phyloP scores from a whole-genome alignment of 1,140 invertebrate genomes.

The Drosophila sechellia region DNA sequence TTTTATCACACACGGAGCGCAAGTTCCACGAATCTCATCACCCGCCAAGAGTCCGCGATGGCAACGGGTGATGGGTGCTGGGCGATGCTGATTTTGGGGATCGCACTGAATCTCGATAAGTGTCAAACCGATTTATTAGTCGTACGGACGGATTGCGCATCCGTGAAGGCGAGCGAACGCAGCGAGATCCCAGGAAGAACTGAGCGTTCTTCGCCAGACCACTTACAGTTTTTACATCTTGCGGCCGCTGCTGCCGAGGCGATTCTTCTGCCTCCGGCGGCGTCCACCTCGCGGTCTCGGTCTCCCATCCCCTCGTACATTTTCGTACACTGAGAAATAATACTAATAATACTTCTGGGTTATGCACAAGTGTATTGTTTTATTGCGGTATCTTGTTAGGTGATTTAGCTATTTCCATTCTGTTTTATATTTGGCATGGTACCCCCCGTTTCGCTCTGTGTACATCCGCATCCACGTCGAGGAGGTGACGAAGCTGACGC shows the following conservation, averaged over 20 bases:
- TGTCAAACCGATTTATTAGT: constrained; percentile 34
- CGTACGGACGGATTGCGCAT: constrained; percentile 30
- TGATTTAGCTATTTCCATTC: no score
- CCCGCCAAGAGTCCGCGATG: constrained; percentile 10
- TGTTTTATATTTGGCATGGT: no score
- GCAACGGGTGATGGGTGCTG: background rate
- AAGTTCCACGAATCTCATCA: constrained; percentile 57
- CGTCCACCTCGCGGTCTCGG: constrained; percentile 2
- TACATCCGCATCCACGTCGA: constrained; percentile 36
- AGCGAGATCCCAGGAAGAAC: constrained; percentile 84
- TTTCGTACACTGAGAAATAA: constrained; percentile 2
- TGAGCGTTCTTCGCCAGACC: constrained; percentile 70
- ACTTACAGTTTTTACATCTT: constrained; percentile 84
- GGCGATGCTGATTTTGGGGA: constrained; percentile 1
- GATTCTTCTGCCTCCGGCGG: constrained; percentile 29
- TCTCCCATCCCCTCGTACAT: constrained; percentile 1
- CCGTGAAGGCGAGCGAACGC: constrained; percentile 58
- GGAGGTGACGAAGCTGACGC: constrained; percentile 59
- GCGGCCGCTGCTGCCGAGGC: constrained; percentile 5
- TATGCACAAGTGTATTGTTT: no score
- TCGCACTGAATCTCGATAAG: constrained; percentile 50
- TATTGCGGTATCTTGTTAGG: background rate
- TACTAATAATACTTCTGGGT: no score
- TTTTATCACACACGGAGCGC: constrained; percentile 50
- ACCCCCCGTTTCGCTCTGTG: constrained; percentile 7